These are phyloP conservation scores for Pherbina coryleti DNA, from an alignment of 2,888 invertebrate species.

Conservation along the genomic window DNA sequence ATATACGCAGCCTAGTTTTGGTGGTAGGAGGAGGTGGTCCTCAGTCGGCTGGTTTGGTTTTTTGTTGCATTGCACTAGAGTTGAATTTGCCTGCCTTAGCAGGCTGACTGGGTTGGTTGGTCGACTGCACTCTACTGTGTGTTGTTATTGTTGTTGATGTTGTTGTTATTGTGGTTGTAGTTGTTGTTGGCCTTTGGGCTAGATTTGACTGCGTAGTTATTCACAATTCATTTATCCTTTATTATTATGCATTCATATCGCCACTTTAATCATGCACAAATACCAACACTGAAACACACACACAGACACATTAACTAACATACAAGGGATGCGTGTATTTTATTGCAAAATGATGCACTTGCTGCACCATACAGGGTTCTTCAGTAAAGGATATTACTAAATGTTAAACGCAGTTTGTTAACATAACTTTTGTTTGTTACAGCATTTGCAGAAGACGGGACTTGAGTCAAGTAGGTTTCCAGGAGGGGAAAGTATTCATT, in stretches of 20 bases:
- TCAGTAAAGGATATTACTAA: neutral
- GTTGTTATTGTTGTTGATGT: neutral
- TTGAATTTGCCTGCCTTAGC: neutral
- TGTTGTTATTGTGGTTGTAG: neutral
- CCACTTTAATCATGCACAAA: slow-evolving; percentile 40
- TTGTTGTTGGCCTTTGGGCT: slow-evolving; percentile 9
- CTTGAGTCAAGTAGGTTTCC: too few relatives aligned
- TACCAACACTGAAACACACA: slow-evolving; percentile 18
- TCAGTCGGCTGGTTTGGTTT: neutral
- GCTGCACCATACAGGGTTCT: neutral
- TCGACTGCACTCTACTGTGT: neutral
- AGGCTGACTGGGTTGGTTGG: neutral
- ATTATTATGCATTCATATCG: slow-evolving; percentile 46
- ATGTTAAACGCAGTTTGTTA: too few relatives aligned
- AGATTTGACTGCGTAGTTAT: slow-evolving; percentile 31
- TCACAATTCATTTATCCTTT: slow-evolving; percentile 43
- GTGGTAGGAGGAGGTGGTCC: neutral
- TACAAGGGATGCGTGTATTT: neutral
- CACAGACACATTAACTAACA: slow-evolving; percentile 9
- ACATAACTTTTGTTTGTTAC: neutral
- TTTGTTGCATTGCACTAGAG: neutral
- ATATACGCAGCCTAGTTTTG: neutral
- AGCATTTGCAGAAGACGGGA: too few relatives aligned
- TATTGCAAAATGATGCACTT: slow-evolving; percentile 31
- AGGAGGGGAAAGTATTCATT: too few relatives aligned